Evolutionary conservation across 2,888 invertebrate genomes (phyloP).

Genomic region (Latrodectus elegans): DNA sequence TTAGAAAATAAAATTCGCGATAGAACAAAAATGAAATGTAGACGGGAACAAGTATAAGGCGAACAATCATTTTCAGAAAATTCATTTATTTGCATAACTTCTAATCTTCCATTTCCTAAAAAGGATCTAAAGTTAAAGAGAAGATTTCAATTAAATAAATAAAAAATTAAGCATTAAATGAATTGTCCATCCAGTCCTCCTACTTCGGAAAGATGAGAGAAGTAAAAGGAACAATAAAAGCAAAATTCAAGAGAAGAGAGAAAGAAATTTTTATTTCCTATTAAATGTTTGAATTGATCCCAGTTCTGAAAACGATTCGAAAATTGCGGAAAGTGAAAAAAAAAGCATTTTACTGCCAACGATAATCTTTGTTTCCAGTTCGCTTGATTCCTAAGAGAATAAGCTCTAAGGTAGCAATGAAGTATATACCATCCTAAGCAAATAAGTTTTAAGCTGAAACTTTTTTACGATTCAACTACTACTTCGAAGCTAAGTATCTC

Average conservation of each 20-base stretch:
- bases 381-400: slow-evolving; percentile 32
- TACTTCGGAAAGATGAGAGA: background rate
- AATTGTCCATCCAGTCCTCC: background rate
- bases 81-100: slow-evolving; percentile 44
- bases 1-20: background rate
- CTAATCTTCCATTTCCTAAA: slow-evolving; percentile 30
- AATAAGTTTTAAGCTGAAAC: slow-evolving; percentile 8
- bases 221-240: background rate
- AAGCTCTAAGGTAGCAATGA: slow-evolving; percentile 14
- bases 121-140: background rate
- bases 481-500: background rate
- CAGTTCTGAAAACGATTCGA: slow-evolving; percentile 32
- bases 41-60: background rate
- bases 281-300: slow-evolving; percentile 55
- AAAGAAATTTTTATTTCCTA: slow-evolving; percentile 32
- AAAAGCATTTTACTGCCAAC: slow-evolving; percentile 33
- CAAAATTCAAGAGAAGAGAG: background rate
- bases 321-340: slow-evolving; percentile 19
- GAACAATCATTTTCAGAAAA: slow-evolving; percentile 13
- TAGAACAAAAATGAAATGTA: background rate
- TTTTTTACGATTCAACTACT: background rate
- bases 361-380: slow-evolving; percentile 40
- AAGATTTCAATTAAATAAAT: slow-evolving; percentile 36
- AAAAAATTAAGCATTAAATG: slow-evolving; percentile 11
- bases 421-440: background rate